Percentiles rank a stretch among this genome's conserved stretches.
phyloP scores from a whole-genome alignment of 2,888 invertebrate species.

The Drosophila seclusa region DNA sequence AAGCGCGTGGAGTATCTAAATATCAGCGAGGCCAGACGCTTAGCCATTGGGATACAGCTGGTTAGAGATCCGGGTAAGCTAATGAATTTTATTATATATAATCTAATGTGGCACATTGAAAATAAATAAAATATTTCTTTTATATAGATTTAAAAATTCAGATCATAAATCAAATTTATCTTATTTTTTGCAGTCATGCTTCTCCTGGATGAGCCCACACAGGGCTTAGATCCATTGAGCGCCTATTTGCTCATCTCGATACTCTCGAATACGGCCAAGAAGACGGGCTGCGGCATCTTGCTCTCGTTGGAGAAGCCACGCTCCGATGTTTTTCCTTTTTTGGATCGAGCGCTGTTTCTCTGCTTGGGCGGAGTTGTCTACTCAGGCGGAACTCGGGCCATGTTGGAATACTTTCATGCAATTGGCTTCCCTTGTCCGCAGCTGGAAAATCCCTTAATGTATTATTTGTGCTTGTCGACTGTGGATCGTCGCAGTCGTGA shows the following conservation, averaged over 20 bases:
- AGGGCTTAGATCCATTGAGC: slow-evolving; percentile 97
- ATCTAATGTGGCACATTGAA: not conserved
- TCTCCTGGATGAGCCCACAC: slow-evolving; percentile 96
- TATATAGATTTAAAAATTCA: not conserved
- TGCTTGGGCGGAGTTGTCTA: slow-evolving; percentile 96
- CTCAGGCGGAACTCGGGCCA: slow-evolving; percentile 95
- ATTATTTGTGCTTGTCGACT: slow-evolving; percentile 90
- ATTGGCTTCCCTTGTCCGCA: slow-evolving; percentile 99
- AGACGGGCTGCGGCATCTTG: slow-evolving; percentile 95
- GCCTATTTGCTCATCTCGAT: slow-evolving; percentile 98
- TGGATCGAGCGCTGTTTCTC: slow-evolving; percentile 95
- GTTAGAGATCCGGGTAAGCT: slow-evolving; percentile 94
- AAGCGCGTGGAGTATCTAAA: slow-evolving; percentile 93
- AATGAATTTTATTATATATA: not conserved
- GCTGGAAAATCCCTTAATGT: slow-evolving; percentile 98
- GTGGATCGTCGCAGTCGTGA: slow-evolving; percentile 91
- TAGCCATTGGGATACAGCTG: slow-evolving; percentile 96
- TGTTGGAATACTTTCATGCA: slow-evolving; percentile 97
- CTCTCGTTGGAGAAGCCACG: slow-evolving; percentile 97
- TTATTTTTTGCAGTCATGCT: slow-evolving; percentile 88
- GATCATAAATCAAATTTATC: not conserved
- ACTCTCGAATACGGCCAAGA: slow-evolving; percentile 94
- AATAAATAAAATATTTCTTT: not conserved
- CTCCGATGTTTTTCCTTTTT: slow-evolving; percentile 97
- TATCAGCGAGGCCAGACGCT: slow-evolving; percentile 94